These are phyloP conservation scores for Hycleus phaleratus DNA, from an alignment of 1,140 invertebrate genomes.

Conservation along the genomic window DNA sequence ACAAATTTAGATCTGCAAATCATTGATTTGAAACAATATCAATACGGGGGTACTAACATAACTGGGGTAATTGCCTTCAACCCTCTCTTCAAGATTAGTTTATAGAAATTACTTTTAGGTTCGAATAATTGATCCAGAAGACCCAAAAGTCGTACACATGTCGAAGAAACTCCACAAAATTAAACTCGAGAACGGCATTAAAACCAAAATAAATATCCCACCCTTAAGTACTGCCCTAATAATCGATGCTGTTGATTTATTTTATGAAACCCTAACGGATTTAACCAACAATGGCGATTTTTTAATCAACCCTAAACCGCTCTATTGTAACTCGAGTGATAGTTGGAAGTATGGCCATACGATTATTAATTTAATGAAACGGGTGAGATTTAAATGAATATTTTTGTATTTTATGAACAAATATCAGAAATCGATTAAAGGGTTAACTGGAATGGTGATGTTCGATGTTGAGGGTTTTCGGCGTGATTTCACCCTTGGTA, in stretches of 20 bases:
- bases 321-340: conserved; percentile 60
- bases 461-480: conserved; percentile 81
- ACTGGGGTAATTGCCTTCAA: conserved; percentile 54
- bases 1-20: conserved; percentile 75
- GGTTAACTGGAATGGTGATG: conserved; percentile 73
- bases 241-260: conserved; percentile 69
- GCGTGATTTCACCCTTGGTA: conserved; percentile 69
- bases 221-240: conserved; percentile 56
- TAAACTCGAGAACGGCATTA: not conserved
- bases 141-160: conserved; percentile 44
- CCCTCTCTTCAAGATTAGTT: not conserved
- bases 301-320: conserved; percentile 38
- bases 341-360: conserved; percentile 78
- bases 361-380: conserved; percentile 81
- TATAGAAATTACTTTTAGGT: conserved; percentile 3
- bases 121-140: conserved; percentile 20
- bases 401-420: not conserved
- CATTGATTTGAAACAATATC: conserved; percentile 69
- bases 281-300: conserved; percentile 42
- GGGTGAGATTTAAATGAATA: conserved; percentile 27
- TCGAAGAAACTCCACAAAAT: conserved; percentile 28
- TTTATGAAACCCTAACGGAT: conserved; percentile 61
- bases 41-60: conserved; percentile 80
- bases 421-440: conserved; percentile 45
- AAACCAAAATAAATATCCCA: conserved; percentile 3